phyloP scores from a whole-genome alignment of 1,140 invertebrate genomes.

The Ips nitidus region DNA sequence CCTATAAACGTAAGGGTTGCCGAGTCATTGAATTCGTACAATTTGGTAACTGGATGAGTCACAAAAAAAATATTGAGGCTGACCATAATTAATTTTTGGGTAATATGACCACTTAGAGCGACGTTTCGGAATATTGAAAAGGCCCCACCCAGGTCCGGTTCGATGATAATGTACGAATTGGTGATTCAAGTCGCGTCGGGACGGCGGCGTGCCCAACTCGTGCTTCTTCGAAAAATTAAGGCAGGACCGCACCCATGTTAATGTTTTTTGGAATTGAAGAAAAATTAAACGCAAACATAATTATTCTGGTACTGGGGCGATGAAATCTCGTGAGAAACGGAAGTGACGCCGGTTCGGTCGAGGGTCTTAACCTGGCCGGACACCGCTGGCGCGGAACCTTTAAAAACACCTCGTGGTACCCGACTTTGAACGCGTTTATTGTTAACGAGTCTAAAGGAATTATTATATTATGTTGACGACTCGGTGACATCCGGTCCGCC shows the following conservation, averaged over 20 bases:
- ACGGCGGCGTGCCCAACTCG: constrained; percentile 13
- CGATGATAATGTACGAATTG: background rate
- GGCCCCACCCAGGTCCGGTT: background rate
- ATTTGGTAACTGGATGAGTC: no score
- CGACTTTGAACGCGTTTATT: no score
- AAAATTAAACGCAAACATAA: background rate
- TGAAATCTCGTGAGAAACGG: constrained; percentile 28
- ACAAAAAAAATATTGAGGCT: no score
- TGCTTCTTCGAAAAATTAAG: constrained; percentile 12
- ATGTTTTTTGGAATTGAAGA: background rate
- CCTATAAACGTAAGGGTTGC: no score
- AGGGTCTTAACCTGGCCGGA: constrained; percentile 22
- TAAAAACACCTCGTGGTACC: background rate
- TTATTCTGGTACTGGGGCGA: constrained; percentile 10
- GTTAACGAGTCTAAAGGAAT: no score
- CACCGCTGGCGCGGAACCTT: constrained; percentile 15
- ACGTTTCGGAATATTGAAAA: background rate
- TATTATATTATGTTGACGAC: no score
- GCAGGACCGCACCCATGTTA: constrained; percentile 1
- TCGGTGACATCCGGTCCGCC: no score
- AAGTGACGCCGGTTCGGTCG: constrained; percentile 12
- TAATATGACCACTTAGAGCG: background rate
- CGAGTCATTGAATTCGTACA: no score
- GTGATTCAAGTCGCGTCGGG: background rate
- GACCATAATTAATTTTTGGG: background rate